Percentiles rank a stretch among this genome's conserved stretches.
Evolutionary conservation across 1,140 invertebrate genomes (phyloP).

Genomic region (Drosophila pallidifrons): DNA sequence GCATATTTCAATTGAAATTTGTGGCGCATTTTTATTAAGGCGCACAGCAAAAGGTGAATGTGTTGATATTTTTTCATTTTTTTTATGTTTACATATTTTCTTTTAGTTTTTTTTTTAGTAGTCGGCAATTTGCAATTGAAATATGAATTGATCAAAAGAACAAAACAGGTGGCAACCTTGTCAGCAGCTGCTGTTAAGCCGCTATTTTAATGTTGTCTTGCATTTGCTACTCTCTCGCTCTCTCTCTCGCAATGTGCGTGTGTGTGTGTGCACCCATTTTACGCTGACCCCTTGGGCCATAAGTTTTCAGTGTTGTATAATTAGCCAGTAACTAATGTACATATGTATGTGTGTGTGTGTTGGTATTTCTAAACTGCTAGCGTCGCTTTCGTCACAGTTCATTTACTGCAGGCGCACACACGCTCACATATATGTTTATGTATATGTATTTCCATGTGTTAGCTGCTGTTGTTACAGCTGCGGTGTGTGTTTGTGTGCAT

Average conservation of each 20-base stretch:
- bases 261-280: conserved; percentile 17
- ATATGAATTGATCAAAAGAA: conserved; percentile 42
- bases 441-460: not conserved
- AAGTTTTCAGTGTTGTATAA: conserved; percentile 41
- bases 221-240: conserved; percentile 10
- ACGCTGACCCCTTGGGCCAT: conserved; percentile 8
- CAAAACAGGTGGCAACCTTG: conserved; percentile 67
- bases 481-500: conserved; percentile 8
- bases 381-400: conserved; percentile 32
- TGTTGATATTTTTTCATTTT: conserved; percentile 27
- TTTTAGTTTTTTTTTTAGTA: conserved; percentile 2
- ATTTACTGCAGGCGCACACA: conserved; percentile 27
- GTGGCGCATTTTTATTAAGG: conserved; percentile 73
- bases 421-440: not conserved
- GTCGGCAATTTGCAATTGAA: conserved; percentile 38
- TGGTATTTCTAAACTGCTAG: conserved; percentile 16
- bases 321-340: conserved; percentile 36
- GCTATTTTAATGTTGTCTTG: conserved; percentile 27
- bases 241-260: conserved; percentile 7
- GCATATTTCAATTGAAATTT: conserved; percentile 78
- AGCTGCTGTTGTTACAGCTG: conserved; percentile 45
- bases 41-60: conserved; percentile 43
- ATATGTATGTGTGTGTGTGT: not conserved
- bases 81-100: conserved; percentile 42
- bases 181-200: conserved; percentile 37